Base-by-base conservation (phyloP, 2,797 vertebrate species). In the Astyanax mexicanus region DNA sequence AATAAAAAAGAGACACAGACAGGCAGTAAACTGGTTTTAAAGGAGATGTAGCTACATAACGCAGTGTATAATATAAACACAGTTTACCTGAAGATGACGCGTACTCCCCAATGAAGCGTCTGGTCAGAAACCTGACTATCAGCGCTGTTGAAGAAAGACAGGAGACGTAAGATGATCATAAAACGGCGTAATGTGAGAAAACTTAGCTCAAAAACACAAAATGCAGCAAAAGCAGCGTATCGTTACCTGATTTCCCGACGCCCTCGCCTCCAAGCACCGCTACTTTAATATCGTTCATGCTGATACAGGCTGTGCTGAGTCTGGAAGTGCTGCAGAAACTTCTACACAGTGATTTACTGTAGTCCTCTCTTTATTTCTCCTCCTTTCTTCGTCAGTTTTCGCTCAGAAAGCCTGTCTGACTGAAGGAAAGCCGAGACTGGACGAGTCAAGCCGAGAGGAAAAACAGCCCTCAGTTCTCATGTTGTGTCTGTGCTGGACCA, bases 61-160 rank as follows among this genome's bases (percentile, higher is more conserved):
- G 0, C 17, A 38, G 66, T 52, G 25, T 13, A 12, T 51, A 45
- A 12, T 51, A 45, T 3, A 35, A 6, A 72, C 29, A 11, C 5
- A 25, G 8, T 19, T 61, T 91, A 96, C 95, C 95, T 86, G 93
- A 89, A 29, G 89, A 90, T 12, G 95, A 95, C 1, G 94, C 93
- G 74, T 97, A 96, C 81, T 97, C 96, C 0, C 95, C 96, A 81
- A 96, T 96, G 81, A 96, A 96, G 0, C 95, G 74, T 73, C 91
- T 84, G 0, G 95, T 97, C 45, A 96, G 92, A 84, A 95, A 96
- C 1, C 95, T 89, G 73, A 96, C 95, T 0, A 92, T 91, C 54
- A 95, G 92, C 17, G 96, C 95, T 96, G 89, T 69, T 69, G n/a
- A n/a, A n/a, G 29, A 5, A 81, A 27, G 15, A n/a, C n/a, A 55